Evolutionary conservation across 2,113 vertebrate genomes (phyloP).

Genomic region (Mormyrus iriodes): DNA sequence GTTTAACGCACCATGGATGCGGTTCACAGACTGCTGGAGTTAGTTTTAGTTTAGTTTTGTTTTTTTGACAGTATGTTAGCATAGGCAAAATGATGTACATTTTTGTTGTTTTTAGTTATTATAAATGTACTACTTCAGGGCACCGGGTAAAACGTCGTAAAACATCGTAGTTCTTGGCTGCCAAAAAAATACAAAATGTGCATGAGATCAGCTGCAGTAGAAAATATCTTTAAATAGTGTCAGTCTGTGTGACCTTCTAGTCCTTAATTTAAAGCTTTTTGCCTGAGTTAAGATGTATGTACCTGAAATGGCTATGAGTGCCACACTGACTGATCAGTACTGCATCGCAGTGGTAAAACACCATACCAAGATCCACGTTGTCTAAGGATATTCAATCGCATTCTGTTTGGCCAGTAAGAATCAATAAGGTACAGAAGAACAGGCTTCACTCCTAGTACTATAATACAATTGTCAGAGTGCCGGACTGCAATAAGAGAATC

Average conservation of each 20-base stretch:
- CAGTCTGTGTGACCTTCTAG: background rate
- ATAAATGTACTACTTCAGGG: background rate
- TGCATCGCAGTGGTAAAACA: background rate
- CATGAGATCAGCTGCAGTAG: background rate
- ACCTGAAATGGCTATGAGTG: background rate
- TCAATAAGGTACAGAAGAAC: no score
- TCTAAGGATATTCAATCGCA: background rate
- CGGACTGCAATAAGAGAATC: no score
- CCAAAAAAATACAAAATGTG: background rate
- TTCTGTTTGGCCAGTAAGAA: background rate
- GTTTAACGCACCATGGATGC: background rate
- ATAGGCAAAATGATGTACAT: background rate
- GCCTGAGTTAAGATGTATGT: background rate
- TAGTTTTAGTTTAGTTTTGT: background rate
- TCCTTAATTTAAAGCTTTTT: background rate
- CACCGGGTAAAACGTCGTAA: background rate
- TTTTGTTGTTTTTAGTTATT: background rate
- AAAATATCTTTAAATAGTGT: background rate
- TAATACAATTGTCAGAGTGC: no score
- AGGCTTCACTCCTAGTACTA: no score
- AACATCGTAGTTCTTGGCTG: background rate
- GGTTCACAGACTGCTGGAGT: background rate
- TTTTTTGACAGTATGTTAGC: background rate
- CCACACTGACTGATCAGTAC: background rate
- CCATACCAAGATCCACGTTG: background rate